Percentiles rank a stretch among this genome's conserved stretches.
These are phyloP conservation scores for Bolborhynchus lineola DNA, from an alignment of 2,113 vertebrate genomes.

Conservation along the genomic window DNA sequence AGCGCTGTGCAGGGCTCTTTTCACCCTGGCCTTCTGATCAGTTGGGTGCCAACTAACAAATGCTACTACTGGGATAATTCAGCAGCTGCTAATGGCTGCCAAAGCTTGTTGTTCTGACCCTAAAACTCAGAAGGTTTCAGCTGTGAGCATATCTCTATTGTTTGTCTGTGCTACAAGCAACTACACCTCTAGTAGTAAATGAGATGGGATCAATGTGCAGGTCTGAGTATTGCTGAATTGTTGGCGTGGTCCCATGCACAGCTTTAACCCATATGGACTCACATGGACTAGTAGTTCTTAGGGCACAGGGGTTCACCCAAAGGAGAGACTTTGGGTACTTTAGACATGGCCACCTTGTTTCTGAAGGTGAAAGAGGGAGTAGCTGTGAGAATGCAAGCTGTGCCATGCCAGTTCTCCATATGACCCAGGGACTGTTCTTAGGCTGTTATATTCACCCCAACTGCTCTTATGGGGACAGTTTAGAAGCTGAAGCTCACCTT, in stretches of 20 bases:
- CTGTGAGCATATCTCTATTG: fast-evolving
- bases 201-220: not conserved
- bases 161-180: not conserved
- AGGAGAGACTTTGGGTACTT: not conserved
- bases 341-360: not conserved
- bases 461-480: not conserved
- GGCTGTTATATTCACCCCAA: not conserved
- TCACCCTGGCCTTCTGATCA: not conserved
- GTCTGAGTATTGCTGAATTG: not conserved
- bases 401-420: not conserved
- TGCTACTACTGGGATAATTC: not conserved
- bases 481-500: not conserved
- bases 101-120: not conserved
- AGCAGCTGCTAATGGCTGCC: not conserved
- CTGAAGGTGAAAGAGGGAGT: not conserved
- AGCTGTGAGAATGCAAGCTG: not conserved
- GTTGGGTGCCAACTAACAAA: not conserved
- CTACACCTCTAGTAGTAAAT: not conserved
- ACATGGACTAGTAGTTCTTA: not conserved
- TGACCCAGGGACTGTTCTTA: not conserved
- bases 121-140: not conserved
- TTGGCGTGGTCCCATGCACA: not conserved
- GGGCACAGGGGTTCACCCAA: not conserved
- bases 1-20: not conserved
- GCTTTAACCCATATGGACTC: fast-evolving